Percentiles rank a stretch among this genome's conserved stretches.
Conservation (phyloP, 2,797 vertebrate genomes). For the Petrocephalus sullivani region DNA sequence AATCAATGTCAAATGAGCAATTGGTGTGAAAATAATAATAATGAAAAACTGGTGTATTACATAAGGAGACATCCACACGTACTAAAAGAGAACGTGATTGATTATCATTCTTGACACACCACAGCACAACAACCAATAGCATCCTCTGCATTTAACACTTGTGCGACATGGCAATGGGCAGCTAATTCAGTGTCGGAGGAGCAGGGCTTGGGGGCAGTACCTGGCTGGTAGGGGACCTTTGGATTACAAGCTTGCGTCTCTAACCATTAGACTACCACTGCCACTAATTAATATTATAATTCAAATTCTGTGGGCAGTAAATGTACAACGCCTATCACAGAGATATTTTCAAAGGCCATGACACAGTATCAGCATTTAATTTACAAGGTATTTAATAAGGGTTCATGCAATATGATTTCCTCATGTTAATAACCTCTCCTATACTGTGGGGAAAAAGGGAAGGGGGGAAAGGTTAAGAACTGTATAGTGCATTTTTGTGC, state of each 20-base stretch:
- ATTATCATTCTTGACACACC: no score
- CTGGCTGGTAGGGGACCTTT: no score
- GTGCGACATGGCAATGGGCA: no score
- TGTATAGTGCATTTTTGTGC: conserved; percentile 31
- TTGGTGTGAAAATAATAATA: background rate
- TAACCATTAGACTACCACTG: no score
- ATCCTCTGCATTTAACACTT: no score
- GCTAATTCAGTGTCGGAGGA: no score
- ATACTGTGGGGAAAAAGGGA: background rate
- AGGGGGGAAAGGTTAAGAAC: conserved; percentile 29
- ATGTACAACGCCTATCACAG: background rate
- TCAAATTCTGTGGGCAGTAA: background rate
- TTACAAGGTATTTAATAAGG: background rate
- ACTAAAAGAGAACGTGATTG: no score
- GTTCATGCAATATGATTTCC: background rate
- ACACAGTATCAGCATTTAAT: background rate
- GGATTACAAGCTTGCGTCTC: no score
- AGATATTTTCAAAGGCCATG: background rate
- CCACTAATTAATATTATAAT: background rate
- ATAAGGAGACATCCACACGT: background rate
- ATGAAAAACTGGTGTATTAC: background rate
- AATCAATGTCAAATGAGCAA: background rate
- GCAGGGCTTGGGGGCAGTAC: no score
- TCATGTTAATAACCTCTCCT: conserved; percentile 11
- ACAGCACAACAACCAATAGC: no score